Percentiles rank a stretch among this genome's conserved stretches.
phyloP scores from a whole-genome alignment of 2,113 vertebrate genomes.

The Alethe diademata region DNA sequence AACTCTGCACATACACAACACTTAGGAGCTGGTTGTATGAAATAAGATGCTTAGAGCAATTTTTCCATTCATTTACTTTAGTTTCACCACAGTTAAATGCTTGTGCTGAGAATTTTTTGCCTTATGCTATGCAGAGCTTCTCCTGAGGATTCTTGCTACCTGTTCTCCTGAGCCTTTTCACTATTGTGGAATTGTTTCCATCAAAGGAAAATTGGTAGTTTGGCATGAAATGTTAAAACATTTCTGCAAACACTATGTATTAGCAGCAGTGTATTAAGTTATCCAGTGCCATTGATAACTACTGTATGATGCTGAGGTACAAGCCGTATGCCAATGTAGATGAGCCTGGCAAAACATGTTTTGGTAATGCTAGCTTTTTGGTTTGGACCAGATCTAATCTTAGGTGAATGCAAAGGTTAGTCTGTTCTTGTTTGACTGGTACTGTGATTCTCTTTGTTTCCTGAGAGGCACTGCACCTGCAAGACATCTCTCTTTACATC shows the following conservation, averaged over 20 bases:
- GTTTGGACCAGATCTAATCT: neutral
- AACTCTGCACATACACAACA: neutral
- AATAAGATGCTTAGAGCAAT: neutral
- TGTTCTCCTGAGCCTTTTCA: slow-evolving; percentile 8
- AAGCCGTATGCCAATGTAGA: neutral
- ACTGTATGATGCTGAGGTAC: neutral
- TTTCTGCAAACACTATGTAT: neutral
- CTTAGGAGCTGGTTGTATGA: slow-evolving; percentile 1
- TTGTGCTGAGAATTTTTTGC: slow-evolving; percentile 2
- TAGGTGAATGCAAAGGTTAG: rapidly evolving
- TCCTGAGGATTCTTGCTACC: neutral
- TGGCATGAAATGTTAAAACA: neutral
- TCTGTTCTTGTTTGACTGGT: neutral
- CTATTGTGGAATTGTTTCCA: neutral
- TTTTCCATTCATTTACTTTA: neutral
- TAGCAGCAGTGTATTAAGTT: neutral
- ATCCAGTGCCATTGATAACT: neutral
- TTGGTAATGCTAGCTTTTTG: neutral
- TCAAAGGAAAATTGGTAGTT: neutral
- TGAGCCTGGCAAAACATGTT: neutral
- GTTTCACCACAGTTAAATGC: neutral
- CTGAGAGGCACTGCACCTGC: neutral
- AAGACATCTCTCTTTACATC: neutral
- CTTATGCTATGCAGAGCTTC: neutral
- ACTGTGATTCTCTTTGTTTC: neutral